A percentile compares a stretch with the other conserved stretches of the same genome.
phyloP scores from a whole-genome alignment of 1,140 invertebrate genomes.

The Drosophila baimaii region DNA sequence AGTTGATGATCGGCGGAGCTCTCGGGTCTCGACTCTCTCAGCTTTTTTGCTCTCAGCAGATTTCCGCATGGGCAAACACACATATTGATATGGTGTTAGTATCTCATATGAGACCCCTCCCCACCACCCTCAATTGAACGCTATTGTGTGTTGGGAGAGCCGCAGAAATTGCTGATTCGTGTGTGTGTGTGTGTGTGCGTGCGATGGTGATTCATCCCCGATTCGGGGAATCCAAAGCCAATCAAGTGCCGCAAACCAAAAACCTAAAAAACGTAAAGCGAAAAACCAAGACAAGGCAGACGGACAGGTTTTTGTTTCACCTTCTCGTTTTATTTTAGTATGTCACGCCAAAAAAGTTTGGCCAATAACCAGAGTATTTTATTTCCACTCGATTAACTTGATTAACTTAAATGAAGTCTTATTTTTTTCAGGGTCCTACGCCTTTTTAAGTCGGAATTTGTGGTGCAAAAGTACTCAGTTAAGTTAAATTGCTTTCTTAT shows the following conservation, averaged over 20 bases:
- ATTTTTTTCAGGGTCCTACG: background rate
- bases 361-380: slow-evolving; percentile 15
- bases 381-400: background rate
- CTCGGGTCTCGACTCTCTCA: slow-evolving; percentile 5
- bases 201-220: slow-evolving; percentile 55
- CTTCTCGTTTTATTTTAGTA: slow-evolving; percentile 22
- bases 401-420: background rate
- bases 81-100: background rate
- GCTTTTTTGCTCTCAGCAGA: slow-evolving; percentile 18
- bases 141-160: slow-evolving; percentile 27
- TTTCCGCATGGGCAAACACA: slow-evolving; percentile 63
- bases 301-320: slow-evolving; percentile 59
- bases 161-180: slow-evolving; percentile 23
- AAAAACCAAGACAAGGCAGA: slow-evolving; percentile 44
- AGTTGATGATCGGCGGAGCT: background rate
- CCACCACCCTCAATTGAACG: slow-evolving; percentile 19
- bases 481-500: background rate
- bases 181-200: slow-evolving; percentile 9
- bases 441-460: too few relatives aligned
- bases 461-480: too few relatives aligned
- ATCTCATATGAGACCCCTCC: slow-evolving; percentile 5
- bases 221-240: slow-evolving; percentile 76
- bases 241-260: slow-evolving; percentile 59
- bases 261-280: slow-evolving; percentile 17
- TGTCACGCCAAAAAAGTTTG: slow-evolving; percentile 33